Percentiles rank a stretch among this genome's conserved stretches.
Evolutionary conservation across 1,140 invertebrate species (phyloP).

Genomic region (Ceratosolen solmsi): DNA sequence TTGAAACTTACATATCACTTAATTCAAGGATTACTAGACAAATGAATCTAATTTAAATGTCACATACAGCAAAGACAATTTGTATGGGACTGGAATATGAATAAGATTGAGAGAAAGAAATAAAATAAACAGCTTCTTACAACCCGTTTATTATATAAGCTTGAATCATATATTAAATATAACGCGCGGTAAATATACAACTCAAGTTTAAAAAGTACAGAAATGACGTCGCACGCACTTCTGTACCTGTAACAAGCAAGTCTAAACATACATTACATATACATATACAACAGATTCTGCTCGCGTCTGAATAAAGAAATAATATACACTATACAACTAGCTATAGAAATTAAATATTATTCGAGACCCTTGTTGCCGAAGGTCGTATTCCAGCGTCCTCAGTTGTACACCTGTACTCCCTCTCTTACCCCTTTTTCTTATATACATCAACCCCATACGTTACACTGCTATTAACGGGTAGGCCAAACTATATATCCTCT

Average conservation of each 20-base stretch:
- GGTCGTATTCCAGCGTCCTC: neutral
- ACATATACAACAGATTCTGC: slow-evolving; percentile 37
- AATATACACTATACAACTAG: slow-evolving; percentile 60
- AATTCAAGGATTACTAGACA: too few relatives aligned
- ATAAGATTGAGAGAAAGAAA: neutral
- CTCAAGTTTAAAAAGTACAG: slow-evolving; percentile 61
- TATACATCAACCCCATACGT: too few relatives aligned
- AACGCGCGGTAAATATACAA: slow-evolving; percentile 65
- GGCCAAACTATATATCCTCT: neutral
- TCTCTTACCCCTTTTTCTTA: neutral
- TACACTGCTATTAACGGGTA: too few relatives aligned
- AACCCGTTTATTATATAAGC: slow-evolving; percentile 68
- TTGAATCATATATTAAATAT: slow-evolving; percentile 69
- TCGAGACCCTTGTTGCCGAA: slow-evolving; percentile 16
- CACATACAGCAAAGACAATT: neutral
- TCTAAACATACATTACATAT: slow-evolving; percentile 46
- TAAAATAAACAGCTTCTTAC: slow-evolving; percentile 57
- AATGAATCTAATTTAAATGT: too few relatives aligned
- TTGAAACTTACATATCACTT: neutral
- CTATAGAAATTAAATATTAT: slow-evolving; percentile 45
- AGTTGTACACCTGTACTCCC: neutral
- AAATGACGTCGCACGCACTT: slow-evolving; percentile 13
- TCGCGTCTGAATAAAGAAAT: slow-evolving; percentile 52
- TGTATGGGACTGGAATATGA: too few relatives aligned
- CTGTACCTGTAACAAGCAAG: slow-evolving; percentile 32